Conservation (phyloP, 2,888 invertebrate genomes). For the Phorcus lineatus region DNA sequence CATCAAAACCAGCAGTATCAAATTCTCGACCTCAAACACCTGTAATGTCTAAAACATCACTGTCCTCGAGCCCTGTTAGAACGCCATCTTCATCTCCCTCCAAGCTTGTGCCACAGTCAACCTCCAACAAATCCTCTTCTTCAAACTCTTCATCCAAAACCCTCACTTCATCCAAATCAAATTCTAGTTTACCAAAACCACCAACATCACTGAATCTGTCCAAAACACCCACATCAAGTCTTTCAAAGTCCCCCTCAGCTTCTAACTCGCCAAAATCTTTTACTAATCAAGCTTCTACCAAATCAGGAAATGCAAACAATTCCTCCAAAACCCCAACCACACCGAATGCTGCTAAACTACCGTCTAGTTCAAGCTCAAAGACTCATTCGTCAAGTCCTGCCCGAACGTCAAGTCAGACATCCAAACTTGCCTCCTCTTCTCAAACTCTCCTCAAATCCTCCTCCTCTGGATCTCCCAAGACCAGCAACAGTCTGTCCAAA, state of each 20-base stretch:
- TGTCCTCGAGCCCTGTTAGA: not conserved
- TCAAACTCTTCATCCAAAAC: slow-evolving; percentile 3
- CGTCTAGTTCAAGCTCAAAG: slow-evolving; percentile 13
- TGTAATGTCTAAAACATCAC: not conserved
- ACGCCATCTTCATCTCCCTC: not conserved
- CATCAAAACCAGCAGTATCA: not conserved
- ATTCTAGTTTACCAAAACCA: slow-evolving; percentile 20
- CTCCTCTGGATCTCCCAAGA: slow-evolving; percentile 29
- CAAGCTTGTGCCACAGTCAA: not conserved
- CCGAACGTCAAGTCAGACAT: slow-evolving; percentile 1
- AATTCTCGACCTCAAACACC: not conserved
- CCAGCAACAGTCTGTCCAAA: slow-evolving; percentile 24
- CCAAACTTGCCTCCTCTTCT: not conserved
- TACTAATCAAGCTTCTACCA: slow-evolving; percentile 4
- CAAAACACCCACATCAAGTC: slow-evolving; percentile 2
- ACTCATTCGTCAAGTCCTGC: slow-evolving; percentile 31
- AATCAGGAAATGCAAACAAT: not conserved
- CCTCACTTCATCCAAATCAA: slow-evolving; percentile 4
- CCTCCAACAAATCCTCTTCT: not conserved
- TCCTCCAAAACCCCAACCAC: slow-evolving; percentile 11
- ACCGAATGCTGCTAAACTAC: not conserved
- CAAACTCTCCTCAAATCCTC: slow-evolving; percentile 19
- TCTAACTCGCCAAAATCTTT: slow-evolving; percentile 24
- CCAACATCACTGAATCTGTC: slow-evolving; percentile 26
- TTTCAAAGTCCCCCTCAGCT: slow-evolving; percentile 15